These are phyloP conservation scores for Zaprionus ghesquierei DNA, from an alignment of 1,140 invertebrate genomes.

Conservation along the genomic window DNA sequence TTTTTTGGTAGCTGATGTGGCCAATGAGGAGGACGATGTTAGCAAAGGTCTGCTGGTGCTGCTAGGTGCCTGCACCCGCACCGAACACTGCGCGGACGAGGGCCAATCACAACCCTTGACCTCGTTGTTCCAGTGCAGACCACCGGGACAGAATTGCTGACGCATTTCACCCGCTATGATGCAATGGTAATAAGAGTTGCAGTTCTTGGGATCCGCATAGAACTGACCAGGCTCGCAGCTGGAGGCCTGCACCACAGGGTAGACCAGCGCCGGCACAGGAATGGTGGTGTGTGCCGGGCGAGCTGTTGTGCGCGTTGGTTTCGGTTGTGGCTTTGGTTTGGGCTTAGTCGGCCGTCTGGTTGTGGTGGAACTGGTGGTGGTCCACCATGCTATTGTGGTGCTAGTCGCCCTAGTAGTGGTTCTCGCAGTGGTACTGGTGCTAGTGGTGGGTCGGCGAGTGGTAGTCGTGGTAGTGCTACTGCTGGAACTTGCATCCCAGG, in stretches of 20 bases:
- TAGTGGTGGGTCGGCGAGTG: slow-evolving; percentile 50
- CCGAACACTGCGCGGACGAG: slow-evolving; percentile 86
- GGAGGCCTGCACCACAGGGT: slow-evolving; percentile 81
- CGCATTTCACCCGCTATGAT: slow-evolving; percentile 86
- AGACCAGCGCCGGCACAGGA: slow-evolving; percentile 81
- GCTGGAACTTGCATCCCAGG: slow-evolving; percentile 83
- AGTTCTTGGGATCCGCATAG: slow-evolving; percentile 87
- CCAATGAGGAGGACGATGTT: not conserved
- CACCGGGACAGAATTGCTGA: slow-evolving; percentile 88
- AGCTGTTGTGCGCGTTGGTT: slow-evolving; percentile 37
- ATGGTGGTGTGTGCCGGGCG: slow-evolving; percentile 77
- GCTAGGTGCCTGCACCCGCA: slow-evolving; percentile 45
- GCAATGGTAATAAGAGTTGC: slow-evolving; percentile 90
- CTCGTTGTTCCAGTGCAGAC: slow-evolving; percentile 90
- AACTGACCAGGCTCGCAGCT: slow-evolving; percentile 87
- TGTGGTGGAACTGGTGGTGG: slow-evolving; percentile 68
- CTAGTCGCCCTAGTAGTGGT: slow-evolving; percentile 41
- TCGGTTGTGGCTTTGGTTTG: slow-evolving; percentile 48
- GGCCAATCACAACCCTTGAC: slow-evolving; percentile 90
- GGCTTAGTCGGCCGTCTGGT: slow-evolving; percentile 65
- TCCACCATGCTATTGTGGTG: slow-evolving; percentile 65
- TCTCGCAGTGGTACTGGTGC: slow-evolving; percentile 29
- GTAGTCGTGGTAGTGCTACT: slow-evolving; percentile 60
- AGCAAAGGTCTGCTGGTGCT: not conserved
- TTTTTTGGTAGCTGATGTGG: not conserved